Base-by-base conservation (phyloP, 2,113 vertebrate species). In the Passer montanus region DNA sequence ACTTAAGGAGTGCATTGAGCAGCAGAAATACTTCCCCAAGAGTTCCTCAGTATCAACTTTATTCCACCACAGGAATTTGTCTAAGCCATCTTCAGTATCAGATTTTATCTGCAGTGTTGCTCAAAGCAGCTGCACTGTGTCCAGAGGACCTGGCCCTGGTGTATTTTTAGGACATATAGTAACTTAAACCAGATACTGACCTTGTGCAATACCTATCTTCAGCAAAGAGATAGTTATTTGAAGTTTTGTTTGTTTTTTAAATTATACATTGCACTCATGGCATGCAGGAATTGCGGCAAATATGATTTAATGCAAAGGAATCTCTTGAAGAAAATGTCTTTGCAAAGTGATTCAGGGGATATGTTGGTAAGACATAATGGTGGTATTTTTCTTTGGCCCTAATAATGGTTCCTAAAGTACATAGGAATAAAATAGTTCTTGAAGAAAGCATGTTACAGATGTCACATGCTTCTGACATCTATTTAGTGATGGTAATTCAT, bases 181-280 rank as follows among this genome's bases (percentile, higher is more conserved):
- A 96, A 97, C 66, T 95, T 93, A 96, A 96, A 92, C 88, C 95
- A 95, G 68, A 86, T 56, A 63, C 31, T 63, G 90, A 95, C 92
- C 92, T 90, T 89, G 83, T 92, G 44, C 56, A 90, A 84, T 93
- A 92, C 94, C 79, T 90, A 11, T 96, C 88, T 93, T 80, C 73
- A 68, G 79, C 20, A 0, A 85, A 88, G 76, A 92, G 73, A 60
- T 60, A 60, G 88, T 86, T 84, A 85, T 44, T 78, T 93, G 88
- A 81, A 95, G 44, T 95, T 97, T 75, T 89, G 83, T 67, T 95
- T 95, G 76, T 76, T 96, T 96, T 96, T 94, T 53, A 68, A 96
- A 78, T 95, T 81, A 35, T 8, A 87, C 0, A 0, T 91, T 91
- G 75, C 27, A 3, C 27, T 90, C 39, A 10, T 41, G 75, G 84